Conservation (phyloP, 1,140 invertebrate genomes). For the Calycopis cecrops region DNA sequence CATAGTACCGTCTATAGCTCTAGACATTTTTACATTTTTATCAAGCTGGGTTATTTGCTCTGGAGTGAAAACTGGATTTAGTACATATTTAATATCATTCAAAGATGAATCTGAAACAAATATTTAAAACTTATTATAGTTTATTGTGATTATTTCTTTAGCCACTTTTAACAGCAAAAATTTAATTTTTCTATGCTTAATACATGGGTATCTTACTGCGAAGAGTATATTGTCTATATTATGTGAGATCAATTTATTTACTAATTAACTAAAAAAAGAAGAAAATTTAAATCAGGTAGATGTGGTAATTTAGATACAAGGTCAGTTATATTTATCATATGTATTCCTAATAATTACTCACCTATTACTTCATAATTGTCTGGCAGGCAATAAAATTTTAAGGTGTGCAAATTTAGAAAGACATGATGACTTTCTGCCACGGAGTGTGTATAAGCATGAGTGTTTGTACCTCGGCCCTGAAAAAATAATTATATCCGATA, state of each 20-base stretch:
- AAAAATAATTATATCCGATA: conserved; percentile 27
- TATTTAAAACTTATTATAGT: conserved; percentile 10
- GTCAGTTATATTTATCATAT: too few species aligned
- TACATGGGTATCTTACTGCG: too few species aligned
- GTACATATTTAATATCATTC: conserved; percentile 99
- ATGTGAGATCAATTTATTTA: too few species aligned
- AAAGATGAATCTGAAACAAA: conserved; percentile 91
- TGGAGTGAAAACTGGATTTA: conserved; percentile 96
- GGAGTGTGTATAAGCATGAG: conserved; percentile 99
- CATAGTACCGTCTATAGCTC: conserved; percentile 97
- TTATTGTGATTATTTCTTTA: too few species aligned
- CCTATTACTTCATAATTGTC: conserved; percentile 99
- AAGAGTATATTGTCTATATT: too few species aligned
- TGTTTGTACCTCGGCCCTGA: conserved; percentile 95
- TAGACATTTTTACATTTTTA: conserved; percentile 88
- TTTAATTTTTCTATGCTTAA: too few species aligned
- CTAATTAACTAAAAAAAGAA: too few species aligned
- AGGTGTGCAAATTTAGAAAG: conserved; percentile 96
- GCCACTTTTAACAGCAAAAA: too few species aligned
- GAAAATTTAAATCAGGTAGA: too few species aligned
- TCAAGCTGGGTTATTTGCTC: conserved; percentile 90
- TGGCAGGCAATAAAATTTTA: conserved; percentile 99
- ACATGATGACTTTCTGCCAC: conserved; percentile 98
- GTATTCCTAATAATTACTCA: conserved; percentile 55
- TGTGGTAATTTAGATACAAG: too few species aligned